Evolutionary conservation across 2,797 vertebrate genomes (phyloP), one percentile per base, ranked within the genome.

Genomic region (Lepus townsendii): DNA sequence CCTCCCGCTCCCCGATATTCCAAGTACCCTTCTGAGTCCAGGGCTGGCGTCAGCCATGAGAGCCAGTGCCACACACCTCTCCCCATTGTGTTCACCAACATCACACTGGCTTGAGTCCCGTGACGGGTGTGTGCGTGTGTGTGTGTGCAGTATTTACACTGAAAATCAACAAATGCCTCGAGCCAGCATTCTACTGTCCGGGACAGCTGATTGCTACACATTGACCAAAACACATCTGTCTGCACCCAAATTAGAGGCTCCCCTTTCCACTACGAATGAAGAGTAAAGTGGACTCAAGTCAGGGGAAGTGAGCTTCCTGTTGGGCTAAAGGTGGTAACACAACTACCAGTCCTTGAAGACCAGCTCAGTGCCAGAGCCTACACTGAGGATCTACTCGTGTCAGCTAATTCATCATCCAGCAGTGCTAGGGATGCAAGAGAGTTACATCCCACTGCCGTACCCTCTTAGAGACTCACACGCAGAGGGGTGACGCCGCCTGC

Each of bases 171-270:
- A 84, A 73, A 77, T 47, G 57, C 54, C 66, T 60, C 52, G 52
- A 35, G 93, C 27, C 72, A 42, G 35, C 57, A 88, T 50, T 92
- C 79, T 60, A 52, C 79, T 91, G 89, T 93, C 84, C 38, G 52
- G 32, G 72, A 57, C 52, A 69, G 47, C n/a, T 47, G 24, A 32
- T 42, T 50, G 47, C 52, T 75, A 88, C 16, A 69, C 20, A 91
- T 57, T 57, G 47, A 75, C 78, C 83, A 84, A 71, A n/a, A 71
- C 38, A 66, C 7, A 38, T 8, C 62, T 92, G 62, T 62, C 77
- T 47, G 42, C 65, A 79, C 62, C 72, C 78, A 79, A 54, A 7
- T 90, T 71, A 54, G 90, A 72, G 38, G 32, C 92, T 83, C 77
- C 66, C 22, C 19, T 75, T 78, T 72, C 63, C 71, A 19, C 47